Evolutionary conservation across 2,797 vertebrate species (phyloP).

Genomic region (Cirrhinus mrigala): DNA sequence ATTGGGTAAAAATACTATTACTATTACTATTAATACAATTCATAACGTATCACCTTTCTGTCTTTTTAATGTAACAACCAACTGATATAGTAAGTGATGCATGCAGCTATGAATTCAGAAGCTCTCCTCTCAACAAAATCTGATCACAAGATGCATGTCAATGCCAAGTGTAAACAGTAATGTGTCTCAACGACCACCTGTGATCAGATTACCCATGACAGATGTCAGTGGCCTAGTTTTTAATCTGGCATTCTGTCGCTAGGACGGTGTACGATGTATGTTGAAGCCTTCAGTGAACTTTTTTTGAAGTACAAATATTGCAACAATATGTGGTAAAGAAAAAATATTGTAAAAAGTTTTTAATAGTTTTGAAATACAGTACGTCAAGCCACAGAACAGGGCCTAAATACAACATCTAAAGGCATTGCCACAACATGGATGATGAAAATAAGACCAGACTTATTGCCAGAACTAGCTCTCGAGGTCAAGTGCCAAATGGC

Average conservation of each 20-base stretch:
- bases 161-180: constrained; percentile 10
- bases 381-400: not conserved
- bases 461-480: not conserved
- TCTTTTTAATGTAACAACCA: not conserved
- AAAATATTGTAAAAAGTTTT: not conserved
- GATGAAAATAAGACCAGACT: not conserved
- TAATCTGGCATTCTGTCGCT: not conserved
- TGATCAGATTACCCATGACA: not conserved
- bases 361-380: not conserved
- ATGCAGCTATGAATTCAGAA: not conserved
- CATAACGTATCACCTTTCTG: not conserved
- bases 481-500: constrained; percentile 20
- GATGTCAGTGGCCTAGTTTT: constrained; percentile 7
- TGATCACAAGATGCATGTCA: constrained; percentile 20
- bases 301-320: not conserved
- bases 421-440: not conserved
- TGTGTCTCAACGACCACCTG: not conserved
- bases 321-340: not conserved
- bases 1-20: not conserved
- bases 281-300: not conserved
- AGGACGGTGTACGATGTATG: not conserved
- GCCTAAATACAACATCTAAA: not conserved
- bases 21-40: not conserved
- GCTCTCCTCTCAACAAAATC: constrained; percentile 18
- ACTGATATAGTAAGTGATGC: constrained; percentile 16